These are phyloP conservation scores for Tapirus indicus DNA, from an alignment of 2,797 vertebrate genomes.

Conservation along the genomic window DNA sequence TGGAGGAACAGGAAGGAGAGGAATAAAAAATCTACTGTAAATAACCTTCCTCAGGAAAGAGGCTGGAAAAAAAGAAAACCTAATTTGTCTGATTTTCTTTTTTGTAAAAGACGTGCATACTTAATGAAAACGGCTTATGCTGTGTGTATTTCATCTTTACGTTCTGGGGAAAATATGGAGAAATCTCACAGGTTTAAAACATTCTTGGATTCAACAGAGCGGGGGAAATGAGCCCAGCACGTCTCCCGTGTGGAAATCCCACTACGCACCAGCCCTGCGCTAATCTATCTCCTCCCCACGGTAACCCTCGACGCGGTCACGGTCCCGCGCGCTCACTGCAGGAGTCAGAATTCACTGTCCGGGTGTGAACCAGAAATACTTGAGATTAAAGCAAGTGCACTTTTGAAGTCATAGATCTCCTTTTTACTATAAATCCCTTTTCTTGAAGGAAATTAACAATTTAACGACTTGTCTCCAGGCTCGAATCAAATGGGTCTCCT, in stretches of 20 bases:
- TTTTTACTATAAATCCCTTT: background rate
- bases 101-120: background rate
- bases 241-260: accelerated
- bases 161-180: background rate
- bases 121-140: background rate
- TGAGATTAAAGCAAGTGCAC: background rate
- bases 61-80: slow-evolving; percentile 5
- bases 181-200: background rate
- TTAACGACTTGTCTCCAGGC: background rate
- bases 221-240: background rate
- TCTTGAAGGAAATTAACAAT: background rate
- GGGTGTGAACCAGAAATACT: background rate
- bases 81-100: slow-evolving; percentile 49
- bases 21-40: slow-evolving; percentile 46
- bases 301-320: accelerated
- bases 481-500: background rate
- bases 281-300: accelerated
- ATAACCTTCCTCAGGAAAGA: slow-evolving; percentile 55
- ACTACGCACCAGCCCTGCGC: accelerated
- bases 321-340: accelerated
- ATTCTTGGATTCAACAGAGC: background rate
- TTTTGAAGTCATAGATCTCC: background rate
- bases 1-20: slow-evolving; percentile 68
- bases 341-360: background rate
- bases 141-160: background rate